A percentile compares a stretch with the other conserved stretches of the same genome.
These are phyloP conservation scores for Sorex araneus DNA, from an alignment of 2,113 vertebrate genomes.

Conservation along the genomic window DNA sequence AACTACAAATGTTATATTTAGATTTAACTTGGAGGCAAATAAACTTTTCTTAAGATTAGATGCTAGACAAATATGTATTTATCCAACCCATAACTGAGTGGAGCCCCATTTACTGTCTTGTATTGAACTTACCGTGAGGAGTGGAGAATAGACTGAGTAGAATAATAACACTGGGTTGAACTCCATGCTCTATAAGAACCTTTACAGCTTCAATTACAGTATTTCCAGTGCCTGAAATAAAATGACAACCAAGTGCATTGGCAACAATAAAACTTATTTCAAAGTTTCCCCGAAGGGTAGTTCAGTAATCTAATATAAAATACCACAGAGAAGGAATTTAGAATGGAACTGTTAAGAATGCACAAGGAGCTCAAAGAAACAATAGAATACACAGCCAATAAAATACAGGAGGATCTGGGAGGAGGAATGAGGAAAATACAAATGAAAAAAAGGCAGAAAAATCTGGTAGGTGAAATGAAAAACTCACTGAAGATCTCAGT, in stretches of 20 bases:
- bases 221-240: constrained; percentile 94
- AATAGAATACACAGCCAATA: too few species aligned
- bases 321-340: neutral
- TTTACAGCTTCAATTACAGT: constrained; percentile 97
- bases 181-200: constrained; percentile 96
- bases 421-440: too few species aligned
- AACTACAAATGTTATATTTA: constrained; percentile 52
- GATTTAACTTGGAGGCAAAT: constrained; percentile 58
- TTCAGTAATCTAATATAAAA: constrained; percentile 51
- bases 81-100: neutral
- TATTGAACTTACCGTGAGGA: constrained; percentile 92
- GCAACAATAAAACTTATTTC: constrained; percentile 40
- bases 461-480: too few species aligned
- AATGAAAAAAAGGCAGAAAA: too few species aligned
- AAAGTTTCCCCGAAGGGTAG: constrained; percentile 37
- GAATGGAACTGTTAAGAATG: too few species aligned
- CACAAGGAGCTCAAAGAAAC: too few species aligned
- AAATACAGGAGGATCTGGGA: too few species aligned
- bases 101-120: constrained; percentile 7
- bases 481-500: too few species aligned
- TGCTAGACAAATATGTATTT: neutral
- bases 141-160: constrained; percentile 98
- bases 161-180: constrained; percentile 96
- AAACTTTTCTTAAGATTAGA: constrained; percentile 19
- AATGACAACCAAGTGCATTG: constrained; percentile 62